Evolutionary conservation across 2,113 vertebrate species (phyloP).

Genomic region (Accipiter virgatus): DNA sequence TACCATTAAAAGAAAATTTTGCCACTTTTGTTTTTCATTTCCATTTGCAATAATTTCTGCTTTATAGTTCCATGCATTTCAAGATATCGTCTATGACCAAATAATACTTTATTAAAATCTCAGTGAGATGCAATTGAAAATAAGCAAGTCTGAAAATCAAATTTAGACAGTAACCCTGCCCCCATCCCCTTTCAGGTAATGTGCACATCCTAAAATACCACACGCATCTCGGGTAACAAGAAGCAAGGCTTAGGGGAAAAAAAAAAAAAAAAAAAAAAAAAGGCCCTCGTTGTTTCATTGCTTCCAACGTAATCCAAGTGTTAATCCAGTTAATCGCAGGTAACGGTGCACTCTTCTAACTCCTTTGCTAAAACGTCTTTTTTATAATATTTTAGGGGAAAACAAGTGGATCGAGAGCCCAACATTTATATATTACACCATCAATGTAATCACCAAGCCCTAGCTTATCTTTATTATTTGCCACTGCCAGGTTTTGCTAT

Average conservation of each 20-base stretch:
- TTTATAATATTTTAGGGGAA: background rate
- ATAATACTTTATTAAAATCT: conserved; percentile 41
- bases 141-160: background rate
- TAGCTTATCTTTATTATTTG: background rate
- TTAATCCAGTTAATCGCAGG: background rate
- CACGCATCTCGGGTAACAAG: background rate
- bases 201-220: background rate
- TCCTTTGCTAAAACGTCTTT: background rate
- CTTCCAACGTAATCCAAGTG: background rate
- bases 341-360: background rate
- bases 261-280: background rate
- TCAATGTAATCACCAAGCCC: accelerated
- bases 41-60: conserved; percentile 44
- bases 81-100: background rate
- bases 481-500: background rate
- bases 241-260: background rate
- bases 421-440: accelerated
- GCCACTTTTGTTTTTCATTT: conserved; percentile 67
- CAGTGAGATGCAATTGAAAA: background rate
- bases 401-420: background rate
- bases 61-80: conserved; percentile 11
- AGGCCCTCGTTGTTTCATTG: background rate
- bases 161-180: background rate
- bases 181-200: background rate
- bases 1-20: conserved; percentile 63